Base-by-base conservation (phyloP, 1,140 invertebrate genomes). In the Paraescarpia echinospica region DNA sequence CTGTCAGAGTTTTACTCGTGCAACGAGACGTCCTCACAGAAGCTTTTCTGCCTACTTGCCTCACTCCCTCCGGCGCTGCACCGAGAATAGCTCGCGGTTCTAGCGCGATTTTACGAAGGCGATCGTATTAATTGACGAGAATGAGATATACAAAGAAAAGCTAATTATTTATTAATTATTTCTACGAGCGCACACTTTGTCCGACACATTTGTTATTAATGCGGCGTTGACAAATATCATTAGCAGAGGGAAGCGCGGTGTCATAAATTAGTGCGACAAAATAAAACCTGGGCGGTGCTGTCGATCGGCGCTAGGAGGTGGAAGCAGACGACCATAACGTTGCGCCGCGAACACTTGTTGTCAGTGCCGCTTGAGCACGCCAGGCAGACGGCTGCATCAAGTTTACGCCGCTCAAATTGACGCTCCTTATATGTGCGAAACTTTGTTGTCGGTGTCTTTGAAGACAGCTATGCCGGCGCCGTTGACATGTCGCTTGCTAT, bases 151-250 rank as follows among this genome's bases (percentile, higher is more conserved):
- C 59, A 77, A 5, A 77, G 59, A 77, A 77, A 77, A 0, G 59
- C 59, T 77, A 77, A 77, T 77, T 77, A 77, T 77, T 77, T 77
- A 77, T 77, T 77, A 77, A 77, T 77, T 77, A 27, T 77, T 27
- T 77, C 59, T 18, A 77, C 59, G 59, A 18, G 59, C 59, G 27
- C 27, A 77, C 59, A 77, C 59, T 77, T 77, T 77, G 59, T 27
- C 59, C 59, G 59, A 77, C 59, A 31, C 59, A 77, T 77, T 22
- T 18, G 8, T 77, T 77, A 77, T 77, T 77, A 77, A 77, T 77
- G 59, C 59, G 59, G 59, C 59, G 59, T 77, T 77, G 59, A 77
- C 59, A 77, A 77, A 77, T 77, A 77, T 77, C 59, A 77, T 77
- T 77, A 77, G 59, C 59, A 77, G 59, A 77, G 59, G 59, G 59